Evolutionary conservation across 1,140 invertebrate genomes (phyloP).

Genomic region (Harpegnathos saltator): DNA sequence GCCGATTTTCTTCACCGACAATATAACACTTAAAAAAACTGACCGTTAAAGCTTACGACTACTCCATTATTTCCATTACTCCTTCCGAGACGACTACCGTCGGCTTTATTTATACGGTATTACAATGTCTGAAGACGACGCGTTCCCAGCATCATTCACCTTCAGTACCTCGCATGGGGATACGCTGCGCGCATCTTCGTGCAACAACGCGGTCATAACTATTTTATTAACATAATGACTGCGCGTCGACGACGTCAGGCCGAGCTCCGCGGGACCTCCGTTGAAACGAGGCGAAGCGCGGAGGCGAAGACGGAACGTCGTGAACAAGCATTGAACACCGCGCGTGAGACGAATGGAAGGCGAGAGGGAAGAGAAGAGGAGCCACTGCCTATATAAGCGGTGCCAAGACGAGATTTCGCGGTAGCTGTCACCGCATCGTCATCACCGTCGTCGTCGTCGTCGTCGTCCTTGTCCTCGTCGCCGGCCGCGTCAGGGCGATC

Average conservation of each 20-base stretch:
- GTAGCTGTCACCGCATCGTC: slow-evolving; percentile 48
- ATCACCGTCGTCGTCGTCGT: slow-evolving; percentile 16
- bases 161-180: not conserved
- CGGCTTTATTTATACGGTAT: not conserved
- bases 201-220: no score
- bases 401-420: slow-evolving; percentile 21
- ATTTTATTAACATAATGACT: no score
- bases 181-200: no score
- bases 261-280: not conserved
- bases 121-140: not conserved
- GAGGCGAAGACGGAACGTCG: not conserved
- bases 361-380: slow-evolving; percentile 18
- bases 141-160: not conserved
- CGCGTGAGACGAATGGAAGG: slow-evolving; percentile 3
- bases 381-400: not conserved
- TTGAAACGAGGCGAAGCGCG: not conserved
- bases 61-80: not conserved
- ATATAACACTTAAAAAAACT: no score
- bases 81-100: no score
- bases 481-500: slow-evolving; percentile 19
- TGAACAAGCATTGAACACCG: slow-evolving; percentile 20
- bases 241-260: not conserved
- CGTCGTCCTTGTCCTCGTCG: slow-evolving; percentile 22
- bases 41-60: no score
- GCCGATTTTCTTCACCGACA: no score